These are phyloP conservation scores for Gallinago paraguaiae DNA, from an alignment of 2,113 vertebrate genomes.

Conservation along the genomic window DNA sequence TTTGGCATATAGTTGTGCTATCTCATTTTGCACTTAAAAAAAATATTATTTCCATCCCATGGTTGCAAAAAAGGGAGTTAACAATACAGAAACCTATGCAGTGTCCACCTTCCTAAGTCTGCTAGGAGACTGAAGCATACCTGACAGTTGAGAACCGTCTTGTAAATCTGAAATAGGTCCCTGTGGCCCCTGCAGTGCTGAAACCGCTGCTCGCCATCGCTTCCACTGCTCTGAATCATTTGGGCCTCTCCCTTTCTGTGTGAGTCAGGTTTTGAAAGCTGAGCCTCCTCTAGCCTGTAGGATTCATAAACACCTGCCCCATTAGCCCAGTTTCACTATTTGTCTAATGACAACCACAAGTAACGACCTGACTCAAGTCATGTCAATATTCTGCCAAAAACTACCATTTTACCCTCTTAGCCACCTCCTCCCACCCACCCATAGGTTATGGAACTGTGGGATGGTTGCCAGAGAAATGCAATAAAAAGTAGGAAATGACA, in stretches of 20 bases:
- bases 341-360: conserved; percentile 33
- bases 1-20: background rate
- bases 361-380: conserved; percentile 10
- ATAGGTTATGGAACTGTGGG: conserved; percentile 61
- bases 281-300: background rate
- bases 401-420: conserved; percentile 24
- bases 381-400: conserved; percentile 53
- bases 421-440: conserved; percentile 42
- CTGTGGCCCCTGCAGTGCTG: background rate
- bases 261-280: conserved; percentile 29
- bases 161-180: background rate
- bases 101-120: background rate
- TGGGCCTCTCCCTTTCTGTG: background rate
- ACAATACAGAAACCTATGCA: background rate
- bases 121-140: background rate
- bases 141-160: background rate
- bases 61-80: background rate
- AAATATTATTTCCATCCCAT: background rate
- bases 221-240: background rate
- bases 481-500: conserved; percentile 73
- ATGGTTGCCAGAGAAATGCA: conserved; percentile 62
- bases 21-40: background rate
- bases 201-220: rapidly evolving
- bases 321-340: conserved; percentile 34
- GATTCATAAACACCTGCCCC: conserved; percentile 41